These are phyloP conservation scores for Lethocerus indicus DNA, from an alignment of 1,140 invertebrate genomes.

Conservation along the genomic window DNA sequence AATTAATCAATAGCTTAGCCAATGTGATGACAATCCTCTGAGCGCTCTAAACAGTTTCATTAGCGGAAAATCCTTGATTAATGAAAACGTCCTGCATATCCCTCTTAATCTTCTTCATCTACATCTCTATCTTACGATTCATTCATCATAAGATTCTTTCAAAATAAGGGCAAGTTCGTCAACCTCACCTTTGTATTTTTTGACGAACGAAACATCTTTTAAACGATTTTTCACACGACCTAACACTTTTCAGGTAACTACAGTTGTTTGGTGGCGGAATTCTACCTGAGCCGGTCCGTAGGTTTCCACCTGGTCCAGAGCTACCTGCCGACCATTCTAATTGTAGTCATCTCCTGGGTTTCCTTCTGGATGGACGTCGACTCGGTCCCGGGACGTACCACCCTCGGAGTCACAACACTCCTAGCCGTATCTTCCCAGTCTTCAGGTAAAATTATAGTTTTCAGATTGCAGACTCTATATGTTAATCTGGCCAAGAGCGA, in stretches of 20 bases:
- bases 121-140: no score
- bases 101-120: no score
- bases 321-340: constrained; percentile 44
- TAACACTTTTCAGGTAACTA: constrained; percentile 39
- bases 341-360: constrained; percentile 49
- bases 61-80: no score
- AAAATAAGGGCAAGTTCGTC: no score
- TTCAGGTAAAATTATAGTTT: constrained; percentile 22
- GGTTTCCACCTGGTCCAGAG: constrained; percentile 45
- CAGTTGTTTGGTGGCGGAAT: constrained; percentile 37
- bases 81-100: no score
- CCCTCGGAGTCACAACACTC: constrained; percentile 40
- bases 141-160: no score
- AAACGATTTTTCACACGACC: no score
- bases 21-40: no score
- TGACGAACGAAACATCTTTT: no score
- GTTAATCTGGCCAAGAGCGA: not conserved
- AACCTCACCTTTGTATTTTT: no score
- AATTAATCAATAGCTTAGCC: no score
- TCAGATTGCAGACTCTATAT: not conserved
- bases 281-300: constrained; percentile 34
- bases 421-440: constrained; percentile 36
- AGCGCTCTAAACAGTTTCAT: no score
- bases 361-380: constrained; percentile 48
- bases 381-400: constrained; percentile 39